These are phyloP conservation scores for Syngnathoides biaculeatus DNA, from an alignment of 2,113 vertebrate genomes.

Conservation along the genomic window DNA sequence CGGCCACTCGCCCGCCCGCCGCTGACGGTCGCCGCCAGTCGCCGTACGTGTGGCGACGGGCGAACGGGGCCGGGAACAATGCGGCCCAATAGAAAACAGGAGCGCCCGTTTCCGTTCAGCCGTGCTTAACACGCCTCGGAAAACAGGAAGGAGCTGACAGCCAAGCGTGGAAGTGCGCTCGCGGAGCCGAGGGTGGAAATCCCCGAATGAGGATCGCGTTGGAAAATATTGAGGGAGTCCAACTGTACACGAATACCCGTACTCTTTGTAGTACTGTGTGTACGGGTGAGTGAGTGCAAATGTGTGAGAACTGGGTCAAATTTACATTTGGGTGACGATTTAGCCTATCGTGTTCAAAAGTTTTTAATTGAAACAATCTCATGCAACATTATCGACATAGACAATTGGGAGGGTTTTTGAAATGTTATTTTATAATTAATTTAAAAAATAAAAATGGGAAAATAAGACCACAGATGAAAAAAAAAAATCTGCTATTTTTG, in stretches of 20 bases:
- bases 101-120: conserved; percentile 29
- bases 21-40: background rate
- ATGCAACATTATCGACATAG: too few relatives aligned
- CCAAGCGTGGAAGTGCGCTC: conserved; percentile 39
- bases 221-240: background rate
- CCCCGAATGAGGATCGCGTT: conserved; percentile 36
- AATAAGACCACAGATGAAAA: too few relatives aligned
- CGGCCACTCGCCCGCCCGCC: background rate
- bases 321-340: conserved; percentile 7
- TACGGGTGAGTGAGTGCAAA: conserved; percentile 11
- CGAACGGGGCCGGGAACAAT: conserved; percentile 23
- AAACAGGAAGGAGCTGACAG: conserved; percentile 66
- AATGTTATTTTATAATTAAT: too few relatives aligned
- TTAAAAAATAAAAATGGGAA: too few relatives aligned
- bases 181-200: conserved; percentile 52
- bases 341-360: conserved; percentile 6
- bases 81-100: conserved; percentile 27
- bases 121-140: conserved; percentile 41
- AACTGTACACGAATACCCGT: conserved; percentile 1
- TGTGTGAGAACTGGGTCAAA: conserved; percentile 28
- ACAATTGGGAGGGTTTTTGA: too few relatives aligned
- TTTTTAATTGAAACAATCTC: too few relatives aligned
- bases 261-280: conserved; percentile 1
- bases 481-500: too few relatives aligned
- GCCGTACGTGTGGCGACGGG: background rate